phyloP scores from a whole-genome alignment of 2,113 vertebrate genomes.

The Pyxicephalus adspersus region DNA sequence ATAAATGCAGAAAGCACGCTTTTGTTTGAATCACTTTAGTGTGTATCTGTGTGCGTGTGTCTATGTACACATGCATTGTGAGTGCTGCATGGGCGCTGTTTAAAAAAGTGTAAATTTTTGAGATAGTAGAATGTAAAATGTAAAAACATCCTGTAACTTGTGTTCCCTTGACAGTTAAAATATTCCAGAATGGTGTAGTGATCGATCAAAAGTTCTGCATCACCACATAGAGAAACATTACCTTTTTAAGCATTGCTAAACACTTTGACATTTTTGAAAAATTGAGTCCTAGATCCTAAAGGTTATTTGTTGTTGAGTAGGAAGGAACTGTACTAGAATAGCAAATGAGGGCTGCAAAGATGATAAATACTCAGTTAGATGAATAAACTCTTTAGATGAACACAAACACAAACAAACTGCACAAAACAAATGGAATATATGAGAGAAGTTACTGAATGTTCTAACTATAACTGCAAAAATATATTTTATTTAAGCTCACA shows the following conservation, averaged over 20 bases:
- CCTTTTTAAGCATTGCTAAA: conserved; percentile 50
- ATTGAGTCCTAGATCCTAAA: conserved; percentile 52
- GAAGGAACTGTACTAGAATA: conserved; percentile 28
- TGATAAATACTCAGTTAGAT: conserved; percentile 24
- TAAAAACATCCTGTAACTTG: conserved; percentile 2
- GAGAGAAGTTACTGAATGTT: not conserved
- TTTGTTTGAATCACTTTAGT: too few species aligned
- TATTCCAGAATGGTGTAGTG: conserved; percentile 2
- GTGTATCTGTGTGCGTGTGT: too few species aligned
- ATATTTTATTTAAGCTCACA: not conserved
- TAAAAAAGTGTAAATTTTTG: too few species aligned
- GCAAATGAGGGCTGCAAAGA: conserved; percentile 30
- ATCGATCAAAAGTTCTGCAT: conserved; percentile 49
- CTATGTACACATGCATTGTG: too few species aligned
- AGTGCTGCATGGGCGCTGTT: not conserved
- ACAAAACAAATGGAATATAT: conserved; percentile 12
- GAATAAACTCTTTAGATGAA: conserved; percentile 27
- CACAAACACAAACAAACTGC: conserved; percentile 22
- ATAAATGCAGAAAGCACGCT: too few species aligned
- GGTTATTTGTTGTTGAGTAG: conserved; percentile 45
- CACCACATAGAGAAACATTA: conserved; percentile 49
- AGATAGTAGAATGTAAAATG: conserved; percentile 10
- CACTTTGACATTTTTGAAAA: conserved; percentile 52
- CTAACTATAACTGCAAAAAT: not conserved
- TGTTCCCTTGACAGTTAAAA: not conserved